Percentiles rank a stretch among this genome's conserved stretches.
phyloP scores from a whole-genome alignment of 2,113 vertebrate species.

The Petromus typicus region DNA sequence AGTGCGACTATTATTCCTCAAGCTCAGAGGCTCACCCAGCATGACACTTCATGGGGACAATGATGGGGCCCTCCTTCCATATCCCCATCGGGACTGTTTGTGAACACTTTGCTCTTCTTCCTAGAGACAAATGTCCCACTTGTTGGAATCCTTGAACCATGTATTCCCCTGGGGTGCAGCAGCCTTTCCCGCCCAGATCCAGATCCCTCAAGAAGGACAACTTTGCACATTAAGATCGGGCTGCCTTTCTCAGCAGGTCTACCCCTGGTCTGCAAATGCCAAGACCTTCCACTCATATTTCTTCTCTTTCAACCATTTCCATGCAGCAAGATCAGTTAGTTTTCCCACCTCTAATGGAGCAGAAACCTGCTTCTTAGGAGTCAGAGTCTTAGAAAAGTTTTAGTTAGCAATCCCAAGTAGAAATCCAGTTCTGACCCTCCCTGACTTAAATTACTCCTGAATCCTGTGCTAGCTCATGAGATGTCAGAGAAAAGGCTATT shows the following conservation, averaged over 20 bases:
- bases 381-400: neutral
- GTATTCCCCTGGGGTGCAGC: neutral
- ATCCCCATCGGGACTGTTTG: neutral
- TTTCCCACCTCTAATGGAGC: neutral
- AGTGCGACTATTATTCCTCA: neutral
- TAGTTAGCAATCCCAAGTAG: neutral
- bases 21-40: neutral
- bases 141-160: neutral
- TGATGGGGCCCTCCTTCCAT: neutral
- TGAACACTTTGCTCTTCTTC: neutral
- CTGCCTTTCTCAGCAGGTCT: neutral
- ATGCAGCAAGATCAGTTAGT: rapidly evolving
- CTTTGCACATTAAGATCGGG: neutral
- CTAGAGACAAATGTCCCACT: neutral
- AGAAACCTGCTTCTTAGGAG: neutral
- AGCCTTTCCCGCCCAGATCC: neutral
- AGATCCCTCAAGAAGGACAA: neutral
- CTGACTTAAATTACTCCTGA: neutral
- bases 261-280: rapidly evolving
- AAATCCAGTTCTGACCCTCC: neutral
- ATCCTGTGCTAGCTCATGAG: neutral
- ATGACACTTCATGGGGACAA: neutral
- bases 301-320: neutral
- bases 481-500: conserved; percentile 19
- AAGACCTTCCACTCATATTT: neutral